Evolutionary conservation across 1,140 invertebrate genomes (phyloP), one percentile per base, ranked within the genome.

Genomic region (Drosophila watanabei): DNA sequence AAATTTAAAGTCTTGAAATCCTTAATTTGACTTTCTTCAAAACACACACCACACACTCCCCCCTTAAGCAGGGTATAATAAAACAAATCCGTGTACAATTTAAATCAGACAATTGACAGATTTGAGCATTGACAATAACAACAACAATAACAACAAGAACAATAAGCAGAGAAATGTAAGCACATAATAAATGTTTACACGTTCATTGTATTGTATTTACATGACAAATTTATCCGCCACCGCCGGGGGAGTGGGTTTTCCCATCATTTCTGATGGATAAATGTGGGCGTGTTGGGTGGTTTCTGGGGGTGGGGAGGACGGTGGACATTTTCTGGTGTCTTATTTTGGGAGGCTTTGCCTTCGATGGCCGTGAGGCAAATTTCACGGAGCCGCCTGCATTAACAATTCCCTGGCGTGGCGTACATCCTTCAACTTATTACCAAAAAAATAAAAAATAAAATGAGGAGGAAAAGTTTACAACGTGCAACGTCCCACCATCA

Each of bases 381-480:
- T 54, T 78, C 35, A 69, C 9, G 66, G 35, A 14, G 10, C 35
- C 24, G 65, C 13, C 45, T 75, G 76, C 62, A 76, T 81, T 75
- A 64, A 54, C 37, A 81, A 73, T 81, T 68, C 64, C 16, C 63
- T 61, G 62, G 62, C 48, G 33, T 30, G 46, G 43, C 33, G 75
- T 20, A 75, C 46, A 52, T 45, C 59, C 52, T 46, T 60, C 54
- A 89, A 89, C 69, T 89, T 85, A 78, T 80, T 81, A 70, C 56
- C 43, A 81, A 85, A 89, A 57, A 57, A 8, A n/a, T 7, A 24
- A 48, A 30, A 56, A 37, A 56, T 49, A 49, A 49, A 49, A 49
- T 30, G 24, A 49, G 48, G 16, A 30, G 7, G 48, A 14, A 57
- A 88, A 88, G 85, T 88, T 88, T 81, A 54, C 84, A 87, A 88